Conservation (phyloP, 2,797 vertebrate genomes). For the Gallinago nigripennis region DNA sequence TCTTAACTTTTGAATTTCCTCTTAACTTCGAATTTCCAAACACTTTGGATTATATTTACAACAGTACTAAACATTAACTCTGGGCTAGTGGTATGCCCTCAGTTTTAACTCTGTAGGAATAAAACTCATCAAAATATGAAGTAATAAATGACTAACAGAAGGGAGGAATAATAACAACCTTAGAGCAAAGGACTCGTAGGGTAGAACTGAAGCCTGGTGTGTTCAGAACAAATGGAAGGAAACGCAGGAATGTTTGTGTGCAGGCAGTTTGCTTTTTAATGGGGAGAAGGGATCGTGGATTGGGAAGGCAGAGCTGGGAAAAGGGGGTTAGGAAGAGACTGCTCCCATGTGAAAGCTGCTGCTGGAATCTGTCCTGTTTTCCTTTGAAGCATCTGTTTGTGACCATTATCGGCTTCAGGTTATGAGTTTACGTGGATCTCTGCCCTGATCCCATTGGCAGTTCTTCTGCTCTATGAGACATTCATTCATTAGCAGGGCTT, state of each 20-base stretch:
- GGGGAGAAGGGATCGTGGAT: not conserved
- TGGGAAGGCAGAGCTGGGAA: not conserved
- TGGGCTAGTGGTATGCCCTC: not conserved
- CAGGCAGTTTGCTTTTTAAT: not conserved
- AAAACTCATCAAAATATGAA: not conserved
- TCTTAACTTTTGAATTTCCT: slow-evolving; percentile 21
- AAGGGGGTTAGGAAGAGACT: not conserved
- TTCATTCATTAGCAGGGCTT: not conserved
- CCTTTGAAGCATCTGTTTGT: not conserved
- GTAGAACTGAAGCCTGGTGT: not conserved
- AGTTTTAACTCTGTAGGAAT: not conserved
- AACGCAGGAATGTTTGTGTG: not conserved
- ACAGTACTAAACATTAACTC: not conserved
- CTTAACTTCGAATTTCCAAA: slow-evolving; percentile 4
- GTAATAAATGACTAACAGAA: not conserved
- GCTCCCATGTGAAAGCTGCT: not conserved
- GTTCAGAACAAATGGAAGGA: not conserved
- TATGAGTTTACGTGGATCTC: not conserved
- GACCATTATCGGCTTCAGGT: not conserved
- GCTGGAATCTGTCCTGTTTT: not conserved
- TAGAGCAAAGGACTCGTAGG: not conserved
- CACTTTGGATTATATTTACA: slow-evolving; percentile 3
- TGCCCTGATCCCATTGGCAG: not conserved
- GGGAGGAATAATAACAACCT: not conserved
- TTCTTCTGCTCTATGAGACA: not conserved